These are phyloP conservation scores for Cyanocitta stelleri DNA, from an alignment of 2,113 vertebrate genomes.

Conservation along the genomic window DNA sequence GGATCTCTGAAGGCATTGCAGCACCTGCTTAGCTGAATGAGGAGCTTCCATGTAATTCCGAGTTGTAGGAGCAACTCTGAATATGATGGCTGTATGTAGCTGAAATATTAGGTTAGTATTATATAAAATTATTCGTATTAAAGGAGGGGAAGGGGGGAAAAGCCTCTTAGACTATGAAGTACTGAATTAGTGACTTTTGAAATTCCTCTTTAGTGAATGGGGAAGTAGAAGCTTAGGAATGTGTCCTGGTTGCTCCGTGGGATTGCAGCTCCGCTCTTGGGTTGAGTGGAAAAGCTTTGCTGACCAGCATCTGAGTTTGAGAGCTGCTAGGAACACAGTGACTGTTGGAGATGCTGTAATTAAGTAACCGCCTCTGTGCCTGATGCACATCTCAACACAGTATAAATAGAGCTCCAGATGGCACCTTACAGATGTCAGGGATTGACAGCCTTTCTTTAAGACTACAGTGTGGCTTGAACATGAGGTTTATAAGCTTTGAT, in stretches of 20 bases:
- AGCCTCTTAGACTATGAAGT: neutral
- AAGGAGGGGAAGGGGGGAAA: rapidly evolving
- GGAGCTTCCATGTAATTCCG: neutral
- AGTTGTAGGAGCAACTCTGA: neutral
- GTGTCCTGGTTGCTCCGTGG: neutral
- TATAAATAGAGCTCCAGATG: constrained; percentile 60
- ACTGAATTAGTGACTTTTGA: neutral
- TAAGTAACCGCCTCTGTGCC: constrained; percentile 31
- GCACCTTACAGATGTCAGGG: constrained; percentile 43
- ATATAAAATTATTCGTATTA: neutral
- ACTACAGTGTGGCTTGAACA: neutral
- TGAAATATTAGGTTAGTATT: neutral
- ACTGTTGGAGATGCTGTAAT: constrained; percentile 4
- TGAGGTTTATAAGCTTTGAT: neutral
- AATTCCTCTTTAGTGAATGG: neutral
- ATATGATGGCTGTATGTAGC: neutral
- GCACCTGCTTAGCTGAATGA: neutral
- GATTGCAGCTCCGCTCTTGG: neutral
- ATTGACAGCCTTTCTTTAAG: constrained; percentile 19
- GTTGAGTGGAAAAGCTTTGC: neutral
- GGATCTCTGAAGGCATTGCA: neutral
- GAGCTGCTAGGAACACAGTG: neutral
- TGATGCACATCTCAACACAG: neutral
- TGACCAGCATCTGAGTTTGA: neutral
- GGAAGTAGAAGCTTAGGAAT: neutral